Evolutionary conservation across 1,140 invertebrate species (phyloP).

Genomic region (Vanessa atalanta): DNA sequence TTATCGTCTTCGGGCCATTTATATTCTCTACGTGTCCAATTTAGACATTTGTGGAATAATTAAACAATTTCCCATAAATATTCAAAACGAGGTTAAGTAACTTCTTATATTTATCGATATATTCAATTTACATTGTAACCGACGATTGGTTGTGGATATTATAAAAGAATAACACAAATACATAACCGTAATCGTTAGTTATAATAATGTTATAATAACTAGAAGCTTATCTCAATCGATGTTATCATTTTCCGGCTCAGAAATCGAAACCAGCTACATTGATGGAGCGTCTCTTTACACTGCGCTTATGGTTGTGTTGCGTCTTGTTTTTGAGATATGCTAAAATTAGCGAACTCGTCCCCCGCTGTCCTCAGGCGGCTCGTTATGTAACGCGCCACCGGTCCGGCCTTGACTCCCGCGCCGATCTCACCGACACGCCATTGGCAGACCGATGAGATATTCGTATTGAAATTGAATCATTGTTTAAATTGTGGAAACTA

Average conservation of each 20-base stretch:
- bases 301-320: constrained; percentile 30
- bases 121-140: constrained; percentile 2
- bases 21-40: neutral
- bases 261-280: constrained; percentile 26
- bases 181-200: neutral
- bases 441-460: constrained; percentile 53
- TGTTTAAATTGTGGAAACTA: neutral
- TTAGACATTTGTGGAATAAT: constrained; percentile 1
- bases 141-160: neutral
- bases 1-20: constrained; percentile 9
- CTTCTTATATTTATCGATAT: constrained; percentile 15
- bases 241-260: constrained; percentile 1
- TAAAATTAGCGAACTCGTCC: constrained; percentile 71
- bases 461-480: constrained; percentile 27
- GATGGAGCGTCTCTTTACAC: constrained; percentile 3
- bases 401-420: constrained; percentile 78
- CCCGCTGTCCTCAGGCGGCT: constrained; percentile 55
- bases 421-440: constrained; percentile 55
- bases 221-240: neutral
- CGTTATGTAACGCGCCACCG: constrained; percentile 73
- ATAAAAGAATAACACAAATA: neutral
- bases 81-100: neutral
- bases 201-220: neutral
- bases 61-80: constrained; percentile 5
- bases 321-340: constrained; percentile 64